These are phyloP conservation scores for Aphaenogaster rudis DNA, from an alignment of 1,140 invertebrate genomes.

Conservation along the genomic window DNA sequence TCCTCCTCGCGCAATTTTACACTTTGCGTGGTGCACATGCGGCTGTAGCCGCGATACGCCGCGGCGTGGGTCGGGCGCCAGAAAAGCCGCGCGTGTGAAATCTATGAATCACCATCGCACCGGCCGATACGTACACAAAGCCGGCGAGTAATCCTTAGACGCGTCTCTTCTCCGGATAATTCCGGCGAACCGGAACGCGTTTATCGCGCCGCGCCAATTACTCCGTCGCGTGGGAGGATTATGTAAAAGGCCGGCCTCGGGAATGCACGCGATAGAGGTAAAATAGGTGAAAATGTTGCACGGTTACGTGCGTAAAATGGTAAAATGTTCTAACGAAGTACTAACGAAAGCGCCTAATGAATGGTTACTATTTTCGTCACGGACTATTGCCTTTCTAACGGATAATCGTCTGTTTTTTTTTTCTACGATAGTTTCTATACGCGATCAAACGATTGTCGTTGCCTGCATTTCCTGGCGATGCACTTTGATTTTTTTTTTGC, in stretches of 20 bases:
- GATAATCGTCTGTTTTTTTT: constrained; percentile 50
- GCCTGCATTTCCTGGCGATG: neutral
- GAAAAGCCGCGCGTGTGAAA: constrained; percentile 70
- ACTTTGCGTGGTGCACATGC: constrained; percentile 67
- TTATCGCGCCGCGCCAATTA: constrained; percentile 65
- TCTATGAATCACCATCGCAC: constrained; percentile 73
- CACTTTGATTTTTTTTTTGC: constrained; percentile 38
- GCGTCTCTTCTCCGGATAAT: constrained; percentile 58
- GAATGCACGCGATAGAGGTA: constrained; percentile 63
- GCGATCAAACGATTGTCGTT: neutral
- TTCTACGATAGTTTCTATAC: constrained; percentile 12
- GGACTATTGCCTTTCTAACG: constrained; percentile 65
- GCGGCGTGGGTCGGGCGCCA: constrained; percentile 70
- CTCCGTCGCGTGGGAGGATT: constrained; percentile 72
- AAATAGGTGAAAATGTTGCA: constrained; percentile 66
- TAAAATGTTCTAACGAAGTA: constrained; percentile 54
- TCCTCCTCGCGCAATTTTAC: constrained; percentile 74
- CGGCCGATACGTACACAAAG: constrained; percentile 62
- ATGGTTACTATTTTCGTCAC: constrained; percentile 57
- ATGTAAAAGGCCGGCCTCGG: constrained; percentile 68
- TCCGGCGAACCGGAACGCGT: constrained; percentile 60
- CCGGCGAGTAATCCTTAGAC: constrained; percentile 47
- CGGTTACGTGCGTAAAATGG: constrained; percentile 56
- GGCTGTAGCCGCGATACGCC: constrained; percentile 6
- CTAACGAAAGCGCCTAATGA: constrained; percentile 60